These are phyloP conservation scores for Coilia nasus DNA, from an alignment of 2,797 vertebrate species.

Conservation along the genomic window DNA sequence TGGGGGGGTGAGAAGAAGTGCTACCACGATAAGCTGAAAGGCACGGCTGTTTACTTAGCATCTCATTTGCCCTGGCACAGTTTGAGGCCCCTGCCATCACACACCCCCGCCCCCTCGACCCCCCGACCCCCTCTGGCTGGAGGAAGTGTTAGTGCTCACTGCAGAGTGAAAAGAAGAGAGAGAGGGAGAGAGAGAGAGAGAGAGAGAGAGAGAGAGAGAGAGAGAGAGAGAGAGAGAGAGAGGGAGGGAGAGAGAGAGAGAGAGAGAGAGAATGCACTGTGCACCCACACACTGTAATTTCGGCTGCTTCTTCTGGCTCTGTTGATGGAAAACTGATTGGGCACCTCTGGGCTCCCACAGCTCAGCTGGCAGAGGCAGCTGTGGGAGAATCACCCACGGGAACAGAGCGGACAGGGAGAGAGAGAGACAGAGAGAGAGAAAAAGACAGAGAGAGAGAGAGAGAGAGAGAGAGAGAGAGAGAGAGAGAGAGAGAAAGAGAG, in stretches of 20 bases:
- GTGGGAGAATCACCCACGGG: constrained; percentile 49
- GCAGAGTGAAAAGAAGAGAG: constrained; percentile 8
- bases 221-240: background rate
- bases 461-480: background rate
- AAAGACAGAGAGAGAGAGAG: background rate
- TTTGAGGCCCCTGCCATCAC: background rate
- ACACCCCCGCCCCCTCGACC: too few species aligned
- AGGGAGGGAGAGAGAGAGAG: background rate
- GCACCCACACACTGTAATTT: constrained; percentile 45
- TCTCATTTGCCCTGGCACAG: constrained; percentile 23
- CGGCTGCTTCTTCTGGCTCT: constrained; percentile 42
- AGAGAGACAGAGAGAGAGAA: background rate
- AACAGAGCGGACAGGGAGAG: constrained; percentile 20
- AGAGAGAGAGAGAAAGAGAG: background rate
- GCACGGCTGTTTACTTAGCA: constrained; percentile 26
- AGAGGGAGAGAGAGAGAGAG: background rate
- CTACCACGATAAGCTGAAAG: background rate
- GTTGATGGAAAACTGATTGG: constrained; percentile 62
- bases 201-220: background rate
- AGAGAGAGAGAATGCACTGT: background rate
- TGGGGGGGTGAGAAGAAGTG: background rate
- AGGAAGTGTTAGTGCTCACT: constrained; percentile 23
- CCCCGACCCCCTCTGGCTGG: background rate
- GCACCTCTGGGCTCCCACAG: constrained; percentile 45
- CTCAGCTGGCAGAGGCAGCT: constrained; percentile 50